Conservation (phyloP, 2,113 vertebrate genomes). For the Poicephalus gulielmi region DNA sequence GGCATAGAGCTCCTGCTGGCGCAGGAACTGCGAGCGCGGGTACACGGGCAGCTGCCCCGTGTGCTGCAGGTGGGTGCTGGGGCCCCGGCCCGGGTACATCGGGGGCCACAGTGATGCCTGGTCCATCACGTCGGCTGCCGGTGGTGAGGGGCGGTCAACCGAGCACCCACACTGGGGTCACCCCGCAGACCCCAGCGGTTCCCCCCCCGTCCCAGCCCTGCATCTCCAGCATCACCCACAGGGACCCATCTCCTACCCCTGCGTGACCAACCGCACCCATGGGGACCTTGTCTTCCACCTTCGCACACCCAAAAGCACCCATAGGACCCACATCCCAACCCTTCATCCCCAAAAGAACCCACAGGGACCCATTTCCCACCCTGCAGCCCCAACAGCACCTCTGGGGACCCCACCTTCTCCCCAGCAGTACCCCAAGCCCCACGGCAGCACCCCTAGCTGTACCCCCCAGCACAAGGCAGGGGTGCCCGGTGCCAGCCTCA, state of each 20-base stretch:
- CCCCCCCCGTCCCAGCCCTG: not conserved
- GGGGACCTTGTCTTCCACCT: not conserved
- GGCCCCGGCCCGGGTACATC: conserved; percentile 88
- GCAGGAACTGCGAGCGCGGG: conserved; percentile 91
- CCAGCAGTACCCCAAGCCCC: too few species aligned
- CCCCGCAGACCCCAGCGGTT: not conserved
- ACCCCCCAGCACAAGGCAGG: not conserved
- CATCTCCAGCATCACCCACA: fast-evolving
- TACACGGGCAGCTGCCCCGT: conserved; percentile 88
- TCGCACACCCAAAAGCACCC: not conserved
- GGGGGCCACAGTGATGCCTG: conserved; percentile 95
- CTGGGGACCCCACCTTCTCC: not conserved
- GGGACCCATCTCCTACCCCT: not conserved
- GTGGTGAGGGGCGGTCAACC: not conserved
- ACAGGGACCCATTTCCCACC: not conserved
- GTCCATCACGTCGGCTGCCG: conserved; percentile 92
- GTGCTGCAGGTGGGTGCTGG: conserved; percentile 92
- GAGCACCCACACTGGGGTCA: not conserved
- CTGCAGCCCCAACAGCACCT: not conserved
- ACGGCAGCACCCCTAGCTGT: not conserved
- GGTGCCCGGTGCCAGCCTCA: conserved; percentile 56
- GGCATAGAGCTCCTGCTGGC: conserved; percentile 93
- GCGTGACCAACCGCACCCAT: not conserved
- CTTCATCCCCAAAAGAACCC: not conserved
- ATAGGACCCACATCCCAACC: too few species aligned